These are phyloP conservation scores for Meles meles DNA, from an alignment of 2,113 vertebrate species.

Conservation along the genomic window DNA sequence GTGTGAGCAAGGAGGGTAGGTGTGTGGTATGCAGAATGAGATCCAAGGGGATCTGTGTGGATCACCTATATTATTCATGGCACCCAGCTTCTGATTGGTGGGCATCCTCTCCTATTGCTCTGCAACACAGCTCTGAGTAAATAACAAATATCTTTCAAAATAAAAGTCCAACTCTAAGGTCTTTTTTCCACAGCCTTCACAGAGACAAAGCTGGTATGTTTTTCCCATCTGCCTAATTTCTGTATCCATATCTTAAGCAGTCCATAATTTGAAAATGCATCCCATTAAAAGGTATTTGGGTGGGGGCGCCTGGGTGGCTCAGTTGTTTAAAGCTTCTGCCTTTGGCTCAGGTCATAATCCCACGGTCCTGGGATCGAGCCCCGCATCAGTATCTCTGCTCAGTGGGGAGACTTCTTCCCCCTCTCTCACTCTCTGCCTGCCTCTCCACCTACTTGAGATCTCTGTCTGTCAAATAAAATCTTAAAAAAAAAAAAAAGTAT, in stretches of 20 bases:
- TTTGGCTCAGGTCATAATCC: no score
- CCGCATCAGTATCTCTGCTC: no score
- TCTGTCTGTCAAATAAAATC: no score
- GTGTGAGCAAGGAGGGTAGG: neutral
- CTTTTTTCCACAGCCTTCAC: neutral
- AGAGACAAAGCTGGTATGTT: neutral
- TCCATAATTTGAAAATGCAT: neutral
- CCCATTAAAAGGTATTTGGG: neutral
- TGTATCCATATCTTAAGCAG: neutral
- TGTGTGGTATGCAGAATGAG: neutral
- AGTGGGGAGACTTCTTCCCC: no score
- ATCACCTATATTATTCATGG: no score
- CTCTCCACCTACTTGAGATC: no score
- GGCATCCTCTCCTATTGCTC: neutral
- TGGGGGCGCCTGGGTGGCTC: no score
- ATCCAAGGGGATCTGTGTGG: neutral
- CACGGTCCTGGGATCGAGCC: no score
- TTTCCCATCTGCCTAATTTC: neutral
- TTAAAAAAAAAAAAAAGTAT: no score
- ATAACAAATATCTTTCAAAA: neutral
- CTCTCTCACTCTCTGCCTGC: no score
- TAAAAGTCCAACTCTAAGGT: neutral
- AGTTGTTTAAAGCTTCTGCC: no score
- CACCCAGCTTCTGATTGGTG: neutral
- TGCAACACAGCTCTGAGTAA: neutral